Base-by-base conservation (phyloP, 30 jellyfish, hydroid and myxozoan species). In the Chrysaora quinquecirrha region DNA sequence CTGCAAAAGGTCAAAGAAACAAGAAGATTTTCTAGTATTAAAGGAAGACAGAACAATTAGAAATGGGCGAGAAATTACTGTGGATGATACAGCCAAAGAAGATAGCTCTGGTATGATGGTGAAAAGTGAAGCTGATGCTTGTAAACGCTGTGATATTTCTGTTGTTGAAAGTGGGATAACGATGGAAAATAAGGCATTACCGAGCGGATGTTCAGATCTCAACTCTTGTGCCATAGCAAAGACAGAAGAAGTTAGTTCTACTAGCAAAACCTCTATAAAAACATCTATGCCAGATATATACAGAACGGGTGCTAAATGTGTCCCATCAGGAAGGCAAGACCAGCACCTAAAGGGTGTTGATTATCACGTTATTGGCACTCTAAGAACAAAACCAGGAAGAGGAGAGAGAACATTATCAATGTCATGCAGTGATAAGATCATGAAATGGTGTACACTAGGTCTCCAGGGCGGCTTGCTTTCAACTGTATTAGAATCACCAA, bases 281-380 rank as follows among this genome's bases (percentile, higher is more conserved):
- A 38, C 6, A 6, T 6, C 6, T 6, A 38, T 6, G 14, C 54
- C 54, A n/a, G 97, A 90, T 74, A 90, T 84, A 20, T 67, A 76
- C 30, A 58, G 97, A 32, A 90, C 97, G 0, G 97, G 97, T 48
- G 97, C 97, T 0, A 90, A 90, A 76, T 90, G 97, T 78, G 97
- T 90, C n/a, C 97, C 97, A 4, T 20, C 47, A 9, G 97, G 97
- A 43, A 56, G 35, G 30, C 97, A 90, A 78, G 97, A 90, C 87
- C 89, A 82, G 21, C 75, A n/a, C 29, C 43, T 24, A 18, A 70
- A 64, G n/a, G 97, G 97, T 9, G 52, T 24, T 27, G 90, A 76
- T 18, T 90, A 83, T 65, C 97, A 90, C 38, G 87, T 84, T 14
- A 48, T 65, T 76, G 90, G 89, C 10, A 82, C 96, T n/a, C 66